Evolutionary conservation across 2,888 invertebrate species (phyloP).

Genomic region (Galerucella nymphaeae): DNA sequence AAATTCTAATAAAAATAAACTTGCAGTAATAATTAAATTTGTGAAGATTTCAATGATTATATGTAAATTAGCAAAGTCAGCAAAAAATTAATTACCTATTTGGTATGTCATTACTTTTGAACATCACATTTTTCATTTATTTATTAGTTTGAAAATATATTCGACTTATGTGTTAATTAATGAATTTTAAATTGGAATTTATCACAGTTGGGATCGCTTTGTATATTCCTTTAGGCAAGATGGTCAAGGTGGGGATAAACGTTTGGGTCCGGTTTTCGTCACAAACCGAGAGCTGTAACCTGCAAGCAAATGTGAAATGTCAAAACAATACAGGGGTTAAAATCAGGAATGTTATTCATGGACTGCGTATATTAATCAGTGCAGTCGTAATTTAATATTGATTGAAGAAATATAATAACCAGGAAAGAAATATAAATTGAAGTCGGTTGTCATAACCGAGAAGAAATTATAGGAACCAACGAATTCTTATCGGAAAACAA

Average conservation of each 20-base stretch:
- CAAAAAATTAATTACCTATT: not conserved
- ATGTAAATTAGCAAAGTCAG: too few relatives aligned
- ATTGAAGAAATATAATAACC: not conserved
- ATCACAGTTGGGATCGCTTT: not conserved
- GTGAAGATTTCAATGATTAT: too few relatives aligned
- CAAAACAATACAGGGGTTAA: not conserved
- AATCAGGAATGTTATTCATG: not conserved
- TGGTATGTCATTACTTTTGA: not conserved
- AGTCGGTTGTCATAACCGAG: too few relatives aligned
- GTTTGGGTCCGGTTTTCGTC: conserved; percentile 3
- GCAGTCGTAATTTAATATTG: not conserved
- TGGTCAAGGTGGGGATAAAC: conserved; percentile 2
- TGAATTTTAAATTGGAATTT: not conserved
- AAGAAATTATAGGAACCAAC: too few relatives aligned
- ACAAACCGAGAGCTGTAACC: conserved; percentile 1
- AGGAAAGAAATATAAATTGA: not conserved
- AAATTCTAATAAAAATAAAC: not conserved
- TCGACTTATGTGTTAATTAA: not conserved
- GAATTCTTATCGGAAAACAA: too few relatives aligned
- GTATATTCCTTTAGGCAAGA: not conserved
- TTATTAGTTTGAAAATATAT: not conserved
- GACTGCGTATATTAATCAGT: not conserved
- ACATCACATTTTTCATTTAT: not conserved
- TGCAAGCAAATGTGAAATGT: conserved; percentile 1
- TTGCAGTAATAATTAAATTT: too few relatives aligned